Evolutionary conservation across 2,888 invertebrate genomes (phyloP).

Genomic region (Glomeris marginata): DNA sequence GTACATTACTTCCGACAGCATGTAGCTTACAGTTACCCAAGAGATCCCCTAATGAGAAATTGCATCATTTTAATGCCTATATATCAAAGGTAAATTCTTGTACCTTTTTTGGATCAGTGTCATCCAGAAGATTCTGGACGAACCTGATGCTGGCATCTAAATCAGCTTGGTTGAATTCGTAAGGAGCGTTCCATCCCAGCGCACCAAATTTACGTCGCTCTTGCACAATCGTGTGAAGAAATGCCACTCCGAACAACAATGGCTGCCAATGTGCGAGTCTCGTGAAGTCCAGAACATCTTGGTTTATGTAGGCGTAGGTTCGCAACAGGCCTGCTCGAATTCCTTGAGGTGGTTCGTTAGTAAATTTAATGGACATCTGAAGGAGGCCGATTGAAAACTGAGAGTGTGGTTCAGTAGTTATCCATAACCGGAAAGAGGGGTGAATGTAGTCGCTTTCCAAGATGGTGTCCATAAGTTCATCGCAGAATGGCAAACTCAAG

Average conservation of each 20-base stretch:
- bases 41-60: slow-evolving; percentile 53
- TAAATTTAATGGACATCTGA: slow-evolving; percentile 92
- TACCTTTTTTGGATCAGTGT: slow-evolving; percentile 84
- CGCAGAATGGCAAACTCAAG: slow-evolving; percentile 83
- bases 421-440: slow-evolving; percentile 74
- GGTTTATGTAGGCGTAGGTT: slow-evolving; percentile 77
- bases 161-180: slow-evolving; percentile 94
- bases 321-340: slow-evolving; percentile 84
- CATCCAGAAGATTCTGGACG: slow-evolving; percentile 89
- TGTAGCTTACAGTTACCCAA: slow-evolving; percentile 93
- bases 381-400: slow-evolving; percentile 77
- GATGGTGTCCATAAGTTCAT: slow-evolving; percentile 77
- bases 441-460: slow-evolving; percentile 70
- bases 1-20: slow-evolving; percentile 77
- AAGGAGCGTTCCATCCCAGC: slow-evolving; percentile 91
- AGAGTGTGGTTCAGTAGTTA: slow-evolving; percentile 85
- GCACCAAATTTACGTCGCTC: slow-evolving; percentile 92
- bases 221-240: slow-evolving; percentile 87
- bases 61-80: background rate
- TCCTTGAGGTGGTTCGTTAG: slow-evolving; percentile 94
- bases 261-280: slow-evolving; percentile 87
- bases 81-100: background rate
- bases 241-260: slow-evolving; percentile 80
- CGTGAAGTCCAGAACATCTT: slow-evolving; percentile 81
- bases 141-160: slow-evolving; percentile 92